phyloP scores from a whole-genome alignment of 1,140 invertebrate species.

The Propsilocerus akamusi region DNA sequence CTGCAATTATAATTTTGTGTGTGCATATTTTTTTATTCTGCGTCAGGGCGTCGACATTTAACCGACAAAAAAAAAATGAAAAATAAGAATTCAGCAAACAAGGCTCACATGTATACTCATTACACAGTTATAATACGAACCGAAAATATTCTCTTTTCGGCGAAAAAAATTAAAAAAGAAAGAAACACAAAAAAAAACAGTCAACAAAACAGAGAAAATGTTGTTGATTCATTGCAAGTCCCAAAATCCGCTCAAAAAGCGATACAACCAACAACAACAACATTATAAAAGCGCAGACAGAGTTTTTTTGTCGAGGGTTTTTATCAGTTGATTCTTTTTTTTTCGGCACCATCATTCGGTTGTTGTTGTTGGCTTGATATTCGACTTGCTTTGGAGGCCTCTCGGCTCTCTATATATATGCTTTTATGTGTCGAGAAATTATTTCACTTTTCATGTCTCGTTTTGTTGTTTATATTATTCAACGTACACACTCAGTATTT shows the following conservation, averaged over 20 bases:
- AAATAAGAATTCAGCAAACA: no score
- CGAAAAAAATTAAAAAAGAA: neutral
- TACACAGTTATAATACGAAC: neutral
- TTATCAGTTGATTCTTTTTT: constrained; percentile 1
- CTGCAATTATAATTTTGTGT: no score
- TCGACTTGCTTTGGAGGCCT: no score
- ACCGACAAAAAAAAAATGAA: neutral
- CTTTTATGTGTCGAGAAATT: no score
- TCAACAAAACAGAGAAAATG: neutral
- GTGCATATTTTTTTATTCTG: no score
- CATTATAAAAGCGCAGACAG: neutral
- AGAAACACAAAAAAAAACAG: neutral
- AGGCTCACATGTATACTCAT: neutral
- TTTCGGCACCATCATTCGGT: neutral
- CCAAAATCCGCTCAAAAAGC: no score
- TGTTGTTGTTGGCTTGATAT: constrained; percentile 1
- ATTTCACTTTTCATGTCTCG: constrained; percentile 1
- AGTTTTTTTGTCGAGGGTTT: neutral
- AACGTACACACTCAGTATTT: no score
- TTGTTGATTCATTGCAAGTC: no score
- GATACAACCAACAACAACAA: no score
- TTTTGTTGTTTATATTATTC: neutral
- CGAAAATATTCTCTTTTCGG: neutral
- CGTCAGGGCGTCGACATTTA: no score
- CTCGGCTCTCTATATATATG: no score